A percentile compares a stretch with the other conserved stretches of the same genome.
These are phyloP conservation scores for Pipistrellus pygmaeus DNA, from an alignment of 2,797 vertebrate species.

Conservation along the genomic window DNA sequence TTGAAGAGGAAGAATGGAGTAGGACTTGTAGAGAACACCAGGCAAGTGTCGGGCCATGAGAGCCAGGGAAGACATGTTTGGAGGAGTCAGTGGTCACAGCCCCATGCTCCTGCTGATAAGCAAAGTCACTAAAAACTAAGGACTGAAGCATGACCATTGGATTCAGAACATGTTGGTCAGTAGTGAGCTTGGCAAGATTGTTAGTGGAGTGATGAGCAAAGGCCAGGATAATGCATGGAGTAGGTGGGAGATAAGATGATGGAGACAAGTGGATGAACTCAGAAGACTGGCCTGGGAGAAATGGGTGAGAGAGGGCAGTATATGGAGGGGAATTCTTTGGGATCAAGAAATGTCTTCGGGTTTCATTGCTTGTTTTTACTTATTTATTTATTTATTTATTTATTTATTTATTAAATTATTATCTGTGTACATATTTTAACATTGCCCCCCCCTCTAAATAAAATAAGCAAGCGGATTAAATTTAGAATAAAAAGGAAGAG, in stretches of 20 bases:
- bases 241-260: background rate
- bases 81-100: background rate
- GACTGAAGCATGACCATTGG: background rate
- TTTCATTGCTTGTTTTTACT: background rate
- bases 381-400: too few species aligned
- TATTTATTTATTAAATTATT: too few species aligned
- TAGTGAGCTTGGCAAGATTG: background rate
- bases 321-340: background rate
- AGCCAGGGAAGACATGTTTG: background rate
- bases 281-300: background rate
- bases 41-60: background rate
- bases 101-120: background rate
- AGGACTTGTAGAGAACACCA: background rate
- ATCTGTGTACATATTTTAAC: too few species aligned
- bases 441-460: too few species aligned
- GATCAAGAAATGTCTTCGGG: background rate
- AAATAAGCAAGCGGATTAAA: background rate
- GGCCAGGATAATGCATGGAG: background rate
- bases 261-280: background rate
- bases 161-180: background rate
- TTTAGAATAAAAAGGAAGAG: conserved; percentile 12
- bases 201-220: background rate
- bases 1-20: background rate
- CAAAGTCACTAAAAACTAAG: background rate
- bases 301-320: background rate